Percentiles rank a stretch among this genome's conserved stretches.
Evolutionary conservation across 2,797 vertebrate genomes (phyloP).

Genomic region (Chrysolophus pictus): DNA sequence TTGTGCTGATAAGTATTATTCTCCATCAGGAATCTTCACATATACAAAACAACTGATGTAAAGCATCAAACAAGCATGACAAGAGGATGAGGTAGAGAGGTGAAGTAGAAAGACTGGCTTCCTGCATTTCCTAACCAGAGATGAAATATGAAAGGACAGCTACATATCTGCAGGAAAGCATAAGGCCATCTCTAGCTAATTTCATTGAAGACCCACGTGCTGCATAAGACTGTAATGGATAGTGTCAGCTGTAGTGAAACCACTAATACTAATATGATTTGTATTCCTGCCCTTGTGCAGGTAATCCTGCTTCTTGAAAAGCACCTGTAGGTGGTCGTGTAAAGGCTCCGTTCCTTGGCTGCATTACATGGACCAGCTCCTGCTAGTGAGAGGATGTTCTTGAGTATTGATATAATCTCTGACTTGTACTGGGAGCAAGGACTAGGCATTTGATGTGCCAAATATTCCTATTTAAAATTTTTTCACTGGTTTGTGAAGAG

Average conservation of each 20-base stretch:
- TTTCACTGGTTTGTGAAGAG: background rate
- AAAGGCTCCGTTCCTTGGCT: background rate
- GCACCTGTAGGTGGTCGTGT: accelerated
- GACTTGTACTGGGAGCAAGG: background rate
- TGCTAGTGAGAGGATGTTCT: accelerated
- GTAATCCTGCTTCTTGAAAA: background rate
- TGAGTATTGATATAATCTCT: background rate
- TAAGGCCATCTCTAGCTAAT: background rate
- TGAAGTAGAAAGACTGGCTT: background rate
- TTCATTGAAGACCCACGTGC: background rate
- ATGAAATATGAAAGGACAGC: background rate
- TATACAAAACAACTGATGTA: background rate
- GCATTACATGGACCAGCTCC: background rate
- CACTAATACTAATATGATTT: background rate
- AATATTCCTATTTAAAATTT: background rate
- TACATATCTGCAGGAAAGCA: background rate
- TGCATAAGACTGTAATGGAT: background rate
- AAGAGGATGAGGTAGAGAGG: background rate
- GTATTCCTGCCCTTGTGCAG: background rate
- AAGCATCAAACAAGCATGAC: background rate
- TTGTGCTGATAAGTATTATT: background rate
- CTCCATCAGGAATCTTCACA: background rate
- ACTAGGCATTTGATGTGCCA: background rate
- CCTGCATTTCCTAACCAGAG: background rate
- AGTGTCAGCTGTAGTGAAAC: background rate